phyloP scores from a whole-genome alignment of 2,888 invertebrate species.

The Callyntrura sp. region DNA sequence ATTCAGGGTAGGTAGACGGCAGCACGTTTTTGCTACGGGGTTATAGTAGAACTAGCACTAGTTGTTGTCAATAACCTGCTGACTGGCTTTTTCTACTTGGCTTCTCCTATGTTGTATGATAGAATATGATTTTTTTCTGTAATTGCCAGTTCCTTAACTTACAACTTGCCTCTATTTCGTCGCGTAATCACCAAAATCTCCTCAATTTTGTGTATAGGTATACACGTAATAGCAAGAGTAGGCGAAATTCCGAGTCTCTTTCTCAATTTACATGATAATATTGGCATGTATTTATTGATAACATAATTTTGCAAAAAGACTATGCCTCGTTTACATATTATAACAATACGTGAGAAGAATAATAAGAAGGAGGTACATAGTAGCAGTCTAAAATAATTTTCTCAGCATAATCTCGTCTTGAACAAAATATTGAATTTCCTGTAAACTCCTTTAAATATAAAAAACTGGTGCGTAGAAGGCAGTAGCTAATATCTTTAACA shows the following conservation, averaged over 20 bases:
- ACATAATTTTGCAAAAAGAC: not conserved
- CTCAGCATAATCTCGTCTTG: too few relatives aligned
- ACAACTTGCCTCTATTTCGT: not conserved
- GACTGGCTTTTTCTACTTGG: not conserved
- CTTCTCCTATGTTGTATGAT: not conserved
- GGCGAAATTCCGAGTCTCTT: not conserved
- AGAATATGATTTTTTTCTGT: not conserved
- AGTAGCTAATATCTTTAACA: too few relatives aligned
- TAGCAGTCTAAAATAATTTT: too few relatives aligned
- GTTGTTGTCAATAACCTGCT: not conserved
- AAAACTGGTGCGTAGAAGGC: too few relatives aligned
- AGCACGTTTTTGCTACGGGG: not conserved
- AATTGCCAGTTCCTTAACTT: not conserved
- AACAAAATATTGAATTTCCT: too few relatives aligned
- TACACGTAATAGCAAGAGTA: not conserved
- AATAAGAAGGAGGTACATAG: too few relatives aligned
- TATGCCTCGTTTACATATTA: too few relatives aligned
- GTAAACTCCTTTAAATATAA: too few relatives aligned
- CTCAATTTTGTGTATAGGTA: not conserved
- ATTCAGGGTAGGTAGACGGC: not conserved
- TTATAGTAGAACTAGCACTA: too few relatives aligned
- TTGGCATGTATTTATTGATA: constrained; percentile 9
- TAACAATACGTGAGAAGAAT: too few relatives aligned
- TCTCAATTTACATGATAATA: constrained; percentile 20
- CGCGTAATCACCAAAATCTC: not conserved